Base-by-base conservation (phyloP, 2,113 vertebrate species). In the Pelecanoides urinatrix region DNA sequence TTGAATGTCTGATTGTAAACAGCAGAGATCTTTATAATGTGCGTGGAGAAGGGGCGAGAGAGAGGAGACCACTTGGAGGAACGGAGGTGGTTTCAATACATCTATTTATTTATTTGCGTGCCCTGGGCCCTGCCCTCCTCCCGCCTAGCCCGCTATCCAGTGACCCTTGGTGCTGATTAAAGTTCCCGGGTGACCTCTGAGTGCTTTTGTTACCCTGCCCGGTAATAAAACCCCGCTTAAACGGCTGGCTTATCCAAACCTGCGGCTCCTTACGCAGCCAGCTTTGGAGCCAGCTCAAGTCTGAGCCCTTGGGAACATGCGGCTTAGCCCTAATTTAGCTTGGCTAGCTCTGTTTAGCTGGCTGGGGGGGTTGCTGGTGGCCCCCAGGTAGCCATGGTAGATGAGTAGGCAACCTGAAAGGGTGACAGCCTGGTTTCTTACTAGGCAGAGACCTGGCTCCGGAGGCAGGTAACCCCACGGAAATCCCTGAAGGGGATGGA, bases 131-230 rank as follows among this genome's bases (percentile, higher is more conserved):
- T 95, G 94, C 96, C 97, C 96, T 97, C 70, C 97, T 97, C 94
- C 97, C 58, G 56, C 81, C 97, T 91, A 79, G 89, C 98, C 98
- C 97, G 98, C 98, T 98, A 98, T 98, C 98, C 98, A 98, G 74
- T 98, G 99, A 99, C 98, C 99, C 98, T 97, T 94, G 94, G 98
- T 98, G 98, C 98, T 99, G 99, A 99, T 99, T 99, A 98, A 98
- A 98, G 98, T 94, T 97, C 97, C 96, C 76, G 44, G 92, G 85
- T 99, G 98, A 98, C 98, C 98, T 96, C 97, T 96, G 98, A 98
- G 98, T 98, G 97, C 97, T 98, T 98, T 98, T 96, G 98, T 99
- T 99, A 98, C 98, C 95, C 97, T 97, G 97, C 97, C 98, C 96
- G 96, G 97, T 98, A 98, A 98, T 98, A 98, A 98, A 98, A 98